phyloP scores from a whole-genome alignment of 35 echinoderm and acorn worm genomes.

The Ophioderma brevispina region DNA sequence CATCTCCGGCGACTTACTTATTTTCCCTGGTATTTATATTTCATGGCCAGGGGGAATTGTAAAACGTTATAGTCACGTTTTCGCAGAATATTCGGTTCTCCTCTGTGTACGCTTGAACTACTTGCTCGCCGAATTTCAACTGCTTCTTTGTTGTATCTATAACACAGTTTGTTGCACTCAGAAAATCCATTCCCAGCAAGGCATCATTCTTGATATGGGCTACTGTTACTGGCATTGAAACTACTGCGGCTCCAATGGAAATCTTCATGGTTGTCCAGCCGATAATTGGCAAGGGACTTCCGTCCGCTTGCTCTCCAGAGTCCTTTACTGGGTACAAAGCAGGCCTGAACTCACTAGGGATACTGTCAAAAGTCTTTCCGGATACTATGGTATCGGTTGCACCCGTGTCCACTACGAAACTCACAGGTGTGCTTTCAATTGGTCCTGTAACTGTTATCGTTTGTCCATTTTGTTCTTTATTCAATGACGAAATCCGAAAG shows the following conservation, averaged over 20 bases:
- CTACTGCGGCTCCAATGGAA: not conserved
- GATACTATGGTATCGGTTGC: not conserved
- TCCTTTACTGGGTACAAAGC: not conserved
- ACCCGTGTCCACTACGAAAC: not conserved
- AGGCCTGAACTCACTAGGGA: not conserved
- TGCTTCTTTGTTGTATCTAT: constrained; percentile 6
- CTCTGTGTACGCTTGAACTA: not conserved
- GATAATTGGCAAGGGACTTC: not conserved
- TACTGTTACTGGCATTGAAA: not conserved
- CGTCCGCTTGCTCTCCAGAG: not conserved
- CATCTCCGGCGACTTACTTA: not conserved
- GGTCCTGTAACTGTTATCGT: not conserved
- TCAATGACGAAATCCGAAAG: no score
- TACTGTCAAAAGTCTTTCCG: not conserved
- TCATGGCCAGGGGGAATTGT: not conserved
- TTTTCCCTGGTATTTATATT: constrained; percentile 1
- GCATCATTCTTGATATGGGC: not conserved
- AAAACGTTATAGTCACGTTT: not conserved
- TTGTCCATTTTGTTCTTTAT: not conserved
- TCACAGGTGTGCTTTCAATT: not conserved
- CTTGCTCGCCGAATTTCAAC: not conserved
- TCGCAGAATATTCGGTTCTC: not conserved
- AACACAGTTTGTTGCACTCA: not conserved
- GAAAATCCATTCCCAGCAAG: constrained; percentile 24
- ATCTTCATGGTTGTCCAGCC: not conserved